A percentile compares a stretch with the other conserved stretches of the same genome.
These are phyloP conservation scores for Cerastis rubricosa DNA, from an alignment of 2,888 invertebrate species.

Conservation along the genomic window DNA sequence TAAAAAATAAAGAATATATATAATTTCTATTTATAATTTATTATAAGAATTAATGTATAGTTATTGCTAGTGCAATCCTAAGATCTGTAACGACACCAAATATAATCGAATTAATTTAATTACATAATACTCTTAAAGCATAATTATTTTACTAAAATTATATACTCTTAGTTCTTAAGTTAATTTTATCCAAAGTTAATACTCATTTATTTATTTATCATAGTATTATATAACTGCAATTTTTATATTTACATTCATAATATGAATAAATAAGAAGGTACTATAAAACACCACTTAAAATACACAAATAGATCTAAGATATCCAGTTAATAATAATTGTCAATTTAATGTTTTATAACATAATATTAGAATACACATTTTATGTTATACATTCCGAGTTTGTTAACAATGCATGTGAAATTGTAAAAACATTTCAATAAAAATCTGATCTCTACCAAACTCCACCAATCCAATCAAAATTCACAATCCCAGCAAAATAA, in stretches of 20 bases:
- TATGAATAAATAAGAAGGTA: background rate
- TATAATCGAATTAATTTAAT: constrained; percentile 16
- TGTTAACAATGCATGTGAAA: background rate
- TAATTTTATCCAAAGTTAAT: constrained; percentile 6
- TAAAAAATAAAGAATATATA: constrained; percentile 4
- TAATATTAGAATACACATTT: background rate
- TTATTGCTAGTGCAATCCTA: constrained; percentile 48
- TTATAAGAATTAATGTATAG: background rate
- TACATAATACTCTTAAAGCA: constrained; percentile 1
- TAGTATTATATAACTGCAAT: background rate
- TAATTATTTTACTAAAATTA: background rate
- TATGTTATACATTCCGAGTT: background rate
- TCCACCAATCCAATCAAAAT: constrained; percentile 10
- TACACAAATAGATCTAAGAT: background rate
- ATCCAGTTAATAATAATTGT: background rate
- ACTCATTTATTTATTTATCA: constrained; percentile 9
- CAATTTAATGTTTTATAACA: background rate
- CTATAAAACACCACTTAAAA: background rate
- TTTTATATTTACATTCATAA: background rate
- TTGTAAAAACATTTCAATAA: constrained; percentile 17
- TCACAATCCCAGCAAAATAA: constrained; percentile 28
- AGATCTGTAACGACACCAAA: constrained; percentile 60
- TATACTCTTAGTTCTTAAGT: constrained; percentile 16
- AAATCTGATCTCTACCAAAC: background rate
- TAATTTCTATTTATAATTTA: background rate